phyloP scores from a whole-genome alignment of 2,888 invertebrate species.

The Pachycephus smyrnensis region DNA sequence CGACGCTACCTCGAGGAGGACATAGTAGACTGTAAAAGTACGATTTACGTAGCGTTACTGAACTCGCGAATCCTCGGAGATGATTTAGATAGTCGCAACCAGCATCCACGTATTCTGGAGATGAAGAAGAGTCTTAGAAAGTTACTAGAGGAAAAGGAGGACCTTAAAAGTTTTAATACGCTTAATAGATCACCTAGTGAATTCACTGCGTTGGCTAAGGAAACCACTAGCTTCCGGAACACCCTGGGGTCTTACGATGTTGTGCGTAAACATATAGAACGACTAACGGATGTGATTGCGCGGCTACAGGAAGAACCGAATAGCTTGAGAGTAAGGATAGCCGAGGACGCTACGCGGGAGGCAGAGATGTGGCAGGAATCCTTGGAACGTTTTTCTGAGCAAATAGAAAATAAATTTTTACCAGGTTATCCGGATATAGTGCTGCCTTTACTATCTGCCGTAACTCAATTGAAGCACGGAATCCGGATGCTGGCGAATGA shows the following conservation, averaged over 20 bases:
- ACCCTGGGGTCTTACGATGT: constrained; percentile 60
- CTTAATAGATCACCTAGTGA: constrained; percentile 45
- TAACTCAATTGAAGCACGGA: constrained; percentile 77
- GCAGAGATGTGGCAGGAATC: constrained; percentile 71
- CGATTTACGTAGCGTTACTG: constrained; percentile 72
- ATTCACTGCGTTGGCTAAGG: constrained; percentile 45
- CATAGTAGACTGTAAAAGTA: constrained; percentile 71
- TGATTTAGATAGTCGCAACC: constrained; percentile 61
- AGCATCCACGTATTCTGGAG: constrained; percentile 41
- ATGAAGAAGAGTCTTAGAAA: constrained; percentile 33
- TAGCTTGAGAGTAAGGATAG: constrained; percentile 39
- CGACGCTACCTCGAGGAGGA: constrained; percentile 78
- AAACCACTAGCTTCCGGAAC: constrained; percentile 59
- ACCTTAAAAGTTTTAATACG: constrained; percentile 46
- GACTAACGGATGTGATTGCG: constrained; percentile 2
- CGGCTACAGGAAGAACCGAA: neutral
- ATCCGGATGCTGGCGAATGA: constrained; percentile 71
- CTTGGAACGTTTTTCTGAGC: constrained; percentile 70
- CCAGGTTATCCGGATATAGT: constrained; percentile 84
- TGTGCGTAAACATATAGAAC: constrained; percentile 54
- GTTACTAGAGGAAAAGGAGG: constrained; percentile 31
- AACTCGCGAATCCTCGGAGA: constrained; percentile 67
- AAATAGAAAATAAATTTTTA: constrained; percentile 70
- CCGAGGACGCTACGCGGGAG: constrained; percentile 65
- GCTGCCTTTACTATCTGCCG: constrained; percentile 76